Evolutionary conservation across 2,888 invertebrate genomes (phyloP).

Genomic region (Noctua janthina): DNA sequence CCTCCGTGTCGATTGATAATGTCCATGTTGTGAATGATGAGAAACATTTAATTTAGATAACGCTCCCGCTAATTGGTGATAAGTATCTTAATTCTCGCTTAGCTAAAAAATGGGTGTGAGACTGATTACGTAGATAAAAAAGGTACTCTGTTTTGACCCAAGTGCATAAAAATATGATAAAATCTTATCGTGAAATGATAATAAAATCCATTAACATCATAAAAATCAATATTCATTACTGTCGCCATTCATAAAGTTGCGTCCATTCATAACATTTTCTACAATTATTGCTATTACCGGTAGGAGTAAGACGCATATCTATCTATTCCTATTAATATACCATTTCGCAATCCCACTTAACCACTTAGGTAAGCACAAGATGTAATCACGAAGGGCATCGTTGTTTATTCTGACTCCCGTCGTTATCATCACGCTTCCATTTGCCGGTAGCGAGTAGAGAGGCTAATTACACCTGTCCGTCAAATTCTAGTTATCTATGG

Average conservation of each 20-base stretch:
- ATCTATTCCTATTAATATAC: constrained; percentile 59
- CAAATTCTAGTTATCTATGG: constrained; percentile 80
- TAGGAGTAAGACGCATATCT: constrained; percentile 35
- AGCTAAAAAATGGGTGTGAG: constrained; percentile 31
- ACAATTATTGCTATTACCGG: constrained; percentile 28
- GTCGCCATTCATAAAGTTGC: constrained; percentile 57
- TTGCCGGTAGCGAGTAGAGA: constrained; percentile 77
- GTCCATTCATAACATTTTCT: constrained; percentile 57
- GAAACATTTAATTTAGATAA: constrained; percentile 43
- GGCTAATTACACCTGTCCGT: constrained; percentile 88
- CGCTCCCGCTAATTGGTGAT: constrained; percentile 31
- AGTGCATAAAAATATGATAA: constrained; percentile 19
- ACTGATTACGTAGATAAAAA: background rate
- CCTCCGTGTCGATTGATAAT: constrained; percentile 29
- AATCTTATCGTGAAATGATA: constrained; percentile 26
- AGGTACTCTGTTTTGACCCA: background rate
- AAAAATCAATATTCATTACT: constrained; percentile 1
- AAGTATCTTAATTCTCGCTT: constrained; percentile 26
- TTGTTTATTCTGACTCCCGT: constrained; percentile 80
- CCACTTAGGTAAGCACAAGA: constrained; percentile 76
- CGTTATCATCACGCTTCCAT: constrained; percentile 80
- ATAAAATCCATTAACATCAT: constrained; percentile 1
- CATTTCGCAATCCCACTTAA: constrained; percentile 80
- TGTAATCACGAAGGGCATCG: constrained; percentile 84
- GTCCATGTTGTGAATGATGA: constrained; percentile 36